phyloP scores from a whole-genome alignment of 1,140 invertebrate species.

The Leptopilina clavipes region DNA sequence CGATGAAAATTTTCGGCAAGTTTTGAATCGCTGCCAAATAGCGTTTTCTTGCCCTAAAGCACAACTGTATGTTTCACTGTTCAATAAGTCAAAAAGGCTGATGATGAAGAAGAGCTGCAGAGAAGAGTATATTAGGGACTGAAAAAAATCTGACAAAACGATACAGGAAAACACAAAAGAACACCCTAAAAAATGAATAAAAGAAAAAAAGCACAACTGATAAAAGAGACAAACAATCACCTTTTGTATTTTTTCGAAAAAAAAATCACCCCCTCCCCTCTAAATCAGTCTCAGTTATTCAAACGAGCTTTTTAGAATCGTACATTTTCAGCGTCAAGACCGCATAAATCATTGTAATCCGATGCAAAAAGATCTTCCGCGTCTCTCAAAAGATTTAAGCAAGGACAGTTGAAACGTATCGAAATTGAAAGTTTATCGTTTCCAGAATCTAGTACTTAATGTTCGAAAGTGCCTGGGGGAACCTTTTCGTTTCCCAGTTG shows the following conservation, averaged over 20 bases:
- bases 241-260: neutral
- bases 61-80: neutral
- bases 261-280: too few species aligned
- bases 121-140: neutral
- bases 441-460: neutral
- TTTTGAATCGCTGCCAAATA: neutral
- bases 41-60: neutral
- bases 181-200: too few species aligned
- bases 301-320: conserved; percentile 6
- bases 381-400: conserved; percentile 37
- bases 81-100: conserved; percentile 9
- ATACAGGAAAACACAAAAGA: too few species aligned
- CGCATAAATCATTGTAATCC: conserved; percentile 46
- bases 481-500: neutral
- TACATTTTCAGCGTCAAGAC: conserved; percentile 14
- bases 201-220: too few species aligned
- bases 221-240: too few species aligned
- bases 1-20: neutral
- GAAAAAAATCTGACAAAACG: neutral
- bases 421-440: conserved; percentile 34
- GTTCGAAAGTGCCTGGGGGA: neutral
- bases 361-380: conserved; percentile 32
- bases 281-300: neutral
- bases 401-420: neutral
- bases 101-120: neutral